Evolutionary conservation across 2,888 invertebrate species (phyloP), one percentile per base, ranked within the genome.

Genomic region (Uropetala carovei): DNA sequence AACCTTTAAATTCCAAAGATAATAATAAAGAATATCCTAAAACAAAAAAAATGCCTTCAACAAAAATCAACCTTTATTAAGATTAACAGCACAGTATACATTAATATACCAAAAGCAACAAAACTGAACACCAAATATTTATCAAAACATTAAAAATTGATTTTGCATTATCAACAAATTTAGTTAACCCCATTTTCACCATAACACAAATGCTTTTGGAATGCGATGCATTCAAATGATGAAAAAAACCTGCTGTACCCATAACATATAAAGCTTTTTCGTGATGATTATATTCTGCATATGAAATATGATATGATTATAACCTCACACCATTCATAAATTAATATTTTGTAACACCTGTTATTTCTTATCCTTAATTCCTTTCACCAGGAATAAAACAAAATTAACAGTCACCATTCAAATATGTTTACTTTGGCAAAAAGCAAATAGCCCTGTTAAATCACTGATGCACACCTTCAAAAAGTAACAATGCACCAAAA

Each of bases 41-140:
- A 43, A 43, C 43, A 43, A 43, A 43, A 43, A 7, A 22, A 75
- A 27, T 27, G 10, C 0, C 22, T 75, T 75, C 22, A 75, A 75
- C 75, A 75, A 75, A 75, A 75, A 75, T 75, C 75, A 75, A 27
- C 75, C 75, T 75, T 75, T 75, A 75, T 75, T 75, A 75, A 22
- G 27, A 75, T 75, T 75, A 75, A 75, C 75, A 27, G 75, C 10
- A 75, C 22, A 75, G 22, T 27, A 75, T 75, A 75, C 75, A 75
- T 27, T 75, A 9, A 75, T 43, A 3, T 43, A 75, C 27, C 13
- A 75, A 75, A 75, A 14, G 75, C 27, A 75, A 75, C 27, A 75
- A 75, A 10, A 75, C 43, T 43, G 16, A n/a, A 27, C 75, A 75
- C 75, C 75, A 22, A 22, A 27, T 75, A 27, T 27, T 75, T 75